Evolutionary conservation across 2,888 invertebrate genomes (phyloP).

Genomic region (Caenorhabditis sp.): DNA sequence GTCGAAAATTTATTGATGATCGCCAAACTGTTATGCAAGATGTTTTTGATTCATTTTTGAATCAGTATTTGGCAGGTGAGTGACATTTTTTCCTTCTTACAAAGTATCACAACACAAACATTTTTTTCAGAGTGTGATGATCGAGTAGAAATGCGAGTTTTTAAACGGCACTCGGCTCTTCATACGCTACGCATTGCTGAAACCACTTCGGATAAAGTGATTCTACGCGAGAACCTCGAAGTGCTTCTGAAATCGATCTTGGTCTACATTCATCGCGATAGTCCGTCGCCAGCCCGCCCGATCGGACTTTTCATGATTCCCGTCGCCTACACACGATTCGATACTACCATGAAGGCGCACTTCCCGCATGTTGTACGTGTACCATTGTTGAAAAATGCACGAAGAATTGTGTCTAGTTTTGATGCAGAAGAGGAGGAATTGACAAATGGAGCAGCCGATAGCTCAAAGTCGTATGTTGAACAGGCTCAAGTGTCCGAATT

Average conservation of each 20-base stretch:
- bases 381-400: conserved; percentile 9
- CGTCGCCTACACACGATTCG: conserved; percentile 12
- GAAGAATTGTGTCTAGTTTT: not conserved
- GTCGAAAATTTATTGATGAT: not conserved
- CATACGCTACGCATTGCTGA: not conserved
- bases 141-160: not conserved
- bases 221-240: no score
- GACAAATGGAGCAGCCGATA: not conserved
- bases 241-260: no score
- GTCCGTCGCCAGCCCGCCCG: not conserved
- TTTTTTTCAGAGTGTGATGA: conserved; percentile 5
- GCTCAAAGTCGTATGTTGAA: not conserved
- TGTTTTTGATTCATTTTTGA: not conserved
- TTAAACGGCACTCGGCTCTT: not conserved
- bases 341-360: conserved; percentile 23
- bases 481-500: not conserved
- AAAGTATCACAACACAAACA: not conserved
- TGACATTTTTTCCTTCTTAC: not conserved
- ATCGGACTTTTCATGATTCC: conserved; percentile 24
- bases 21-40: not conserved
- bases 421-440: conserved; percentile 1
- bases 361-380: conserved; percentile 26
- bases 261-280: not conserved
- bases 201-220: not conserved
- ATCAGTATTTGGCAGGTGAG: not conserved